These are phyloP conservation scores for Coluber constrictor DNA, from an alignment of 2,797 vertebrate species.

Conservation along the genomic window DNA sequence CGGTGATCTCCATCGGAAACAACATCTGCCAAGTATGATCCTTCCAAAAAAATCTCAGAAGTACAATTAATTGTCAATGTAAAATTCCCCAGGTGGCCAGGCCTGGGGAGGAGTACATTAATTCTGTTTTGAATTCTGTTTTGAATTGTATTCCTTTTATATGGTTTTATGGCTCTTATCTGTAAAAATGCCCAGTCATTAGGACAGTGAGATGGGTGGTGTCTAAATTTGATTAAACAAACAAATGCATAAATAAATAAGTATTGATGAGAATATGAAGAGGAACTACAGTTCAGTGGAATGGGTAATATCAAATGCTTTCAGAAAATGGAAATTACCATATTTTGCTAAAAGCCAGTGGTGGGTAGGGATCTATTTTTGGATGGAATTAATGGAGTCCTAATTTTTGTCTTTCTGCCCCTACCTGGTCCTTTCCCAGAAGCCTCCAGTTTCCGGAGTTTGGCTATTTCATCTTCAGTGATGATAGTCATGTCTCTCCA, in stretches of 20 bases:
- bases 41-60: not conserved
- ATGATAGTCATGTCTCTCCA: conserved; percentile 99
- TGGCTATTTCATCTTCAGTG: conserved; percentile 95
- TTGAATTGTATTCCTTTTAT: not conserved
- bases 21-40: not conserved
- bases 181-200: not conserved
- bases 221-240: not conserved
- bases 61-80: not conserved
- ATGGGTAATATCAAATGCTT: not conserved
- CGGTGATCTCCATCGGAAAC: not conserved
- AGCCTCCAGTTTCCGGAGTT: conserved; percentile 91
- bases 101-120: not conserved
- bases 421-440: conserved; percentile 90
- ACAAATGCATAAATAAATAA: not conserved
- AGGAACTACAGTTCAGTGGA: not conserved
- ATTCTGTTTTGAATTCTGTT: not conserved
- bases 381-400: no score
- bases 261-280: not conserved
- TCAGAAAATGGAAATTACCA: not conserved
- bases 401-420: not conserved
- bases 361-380: not conserved
- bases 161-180: not conserved
- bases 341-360: no score
- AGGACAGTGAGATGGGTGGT: not conserved
- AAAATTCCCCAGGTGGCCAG: not conserved